phyloP scores from a whole-genome alignment of 2,888 invertebrate species.

The Gasteruption jaculator region DNA sequence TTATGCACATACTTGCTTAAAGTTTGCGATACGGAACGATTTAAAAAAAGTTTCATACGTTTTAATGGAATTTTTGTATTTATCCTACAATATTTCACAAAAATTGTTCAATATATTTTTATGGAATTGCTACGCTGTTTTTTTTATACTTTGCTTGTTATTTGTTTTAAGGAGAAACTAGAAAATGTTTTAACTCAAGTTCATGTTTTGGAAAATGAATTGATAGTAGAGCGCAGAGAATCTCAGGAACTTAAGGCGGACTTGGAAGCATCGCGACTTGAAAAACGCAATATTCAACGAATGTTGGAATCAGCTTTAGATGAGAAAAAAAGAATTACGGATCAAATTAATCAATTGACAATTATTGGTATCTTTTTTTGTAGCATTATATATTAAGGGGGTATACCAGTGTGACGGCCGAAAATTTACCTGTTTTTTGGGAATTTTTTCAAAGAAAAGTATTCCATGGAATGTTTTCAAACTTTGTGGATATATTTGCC shows the following conservation, averaged over 20 bases:
- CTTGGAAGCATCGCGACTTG: slow-evolving; percentile 54
- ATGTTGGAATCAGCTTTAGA: slow-evolving; percentile 55
- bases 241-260: slow-evolving; percentile 52
- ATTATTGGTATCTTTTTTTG: slow-evolving; percentile 53
- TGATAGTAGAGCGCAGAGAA: slow-evolving; percentile 50
- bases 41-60: too few species aligned
- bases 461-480: too few species aligned
- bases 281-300: slow-evolving; percentile 58
- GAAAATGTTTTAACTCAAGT: slow-evolving; percentile 52
- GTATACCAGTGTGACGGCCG: too few species aligned
- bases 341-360: slow-evolving; percentile 59
- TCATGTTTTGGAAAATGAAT: slow-evolving; percentile 53
- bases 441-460: too few species aligned
- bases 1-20: too few species aligned
- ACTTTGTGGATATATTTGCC: too few species aligned
- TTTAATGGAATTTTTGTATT: too few species aligned
- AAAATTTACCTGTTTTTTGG: too few species aligned
- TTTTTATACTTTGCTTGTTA: slow-evolving; percentile 11
- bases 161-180: slow-evolving; percentile 49
- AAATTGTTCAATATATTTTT: too few species aligned
- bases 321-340: slow-evolving; percentile 58
- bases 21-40: too few species aligned
- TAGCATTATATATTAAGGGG: slow-evolving; percentile 1
- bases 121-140: not conserved
- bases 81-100: not conserved